Base-by-base conservation (phyloP, 1,140 invertebrate species). In the Drosophila ananassae region DNA sequence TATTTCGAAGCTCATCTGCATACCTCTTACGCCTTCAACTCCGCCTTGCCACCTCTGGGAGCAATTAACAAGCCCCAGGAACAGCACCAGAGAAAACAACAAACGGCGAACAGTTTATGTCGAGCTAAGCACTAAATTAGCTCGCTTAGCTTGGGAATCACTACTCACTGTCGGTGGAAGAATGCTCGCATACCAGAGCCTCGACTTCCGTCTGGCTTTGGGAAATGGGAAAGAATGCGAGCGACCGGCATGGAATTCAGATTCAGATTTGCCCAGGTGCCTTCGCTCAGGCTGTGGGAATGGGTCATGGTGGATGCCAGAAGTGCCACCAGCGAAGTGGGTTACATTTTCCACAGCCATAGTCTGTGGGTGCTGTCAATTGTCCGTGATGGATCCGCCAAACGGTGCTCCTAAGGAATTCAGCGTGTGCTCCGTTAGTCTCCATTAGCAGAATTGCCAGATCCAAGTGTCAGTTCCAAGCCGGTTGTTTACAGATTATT, bases 201-300 rank as follows among this genome's bases (percentile, higher is more conserved):
- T 44, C 62, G 24, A 87, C 81, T 82, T 85, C 81, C 81, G 82
- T 62, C 60, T 46, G 71, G 71, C 79, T 74, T 82, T 79, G 74
- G 78, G 83, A 89, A 60, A 47, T 17, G 41, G 28, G 66, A 69
- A 83, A 84, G 81, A 84, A 83, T 83, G 80, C 61, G 48, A 37
- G 5, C 58, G 64, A 64, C 28, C 48, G 56, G 54, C 67, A 62
- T 78, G 59, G 74, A 89, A 82, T 78, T 87, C 47, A 61, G 73
- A 82, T 78, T 87, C 52, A 61, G 73, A 76, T 69, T 77, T 54
- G 44, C 28, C 54, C 46, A 46, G 52, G 46, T 61, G 60, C 51
- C 51, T 67, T 51, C 34, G 37, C 71, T 67, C 52, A 52, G 71
- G 48, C 75, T 75, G 71, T 87, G 83, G 62, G 82, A 87, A 89